Evolutionary conservation across 1,140 invertebrate species (phyloP).

Genomic region (Caenorhabditis brenneri): DNA sequence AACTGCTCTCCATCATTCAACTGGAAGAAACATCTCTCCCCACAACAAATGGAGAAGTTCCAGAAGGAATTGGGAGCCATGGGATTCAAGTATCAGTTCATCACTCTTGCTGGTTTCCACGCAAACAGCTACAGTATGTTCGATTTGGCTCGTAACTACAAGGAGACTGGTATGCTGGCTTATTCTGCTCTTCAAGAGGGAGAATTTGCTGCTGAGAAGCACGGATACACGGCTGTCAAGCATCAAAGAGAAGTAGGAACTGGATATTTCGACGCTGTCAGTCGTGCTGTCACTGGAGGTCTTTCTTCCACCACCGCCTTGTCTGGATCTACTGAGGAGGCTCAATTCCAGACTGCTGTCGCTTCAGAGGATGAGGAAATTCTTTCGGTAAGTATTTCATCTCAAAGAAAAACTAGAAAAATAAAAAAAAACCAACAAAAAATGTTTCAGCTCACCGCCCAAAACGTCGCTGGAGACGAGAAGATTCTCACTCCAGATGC

Average conservation of each 20-base stretch:
- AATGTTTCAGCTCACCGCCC: constrained; percentile 64
- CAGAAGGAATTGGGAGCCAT: constrained; percentile 71
- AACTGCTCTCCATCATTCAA: constrained; percentile 72
- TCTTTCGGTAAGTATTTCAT: constrained; percentile 56
- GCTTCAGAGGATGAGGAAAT: constrained; percentile 70
- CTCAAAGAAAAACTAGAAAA: background rate
- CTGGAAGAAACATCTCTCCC: constrained; percentile 71
- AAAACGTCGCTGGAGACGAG: constrained; percentile 63
- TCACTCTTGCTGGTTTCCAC: constrained; percentile 72
- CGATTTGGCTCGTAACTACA: constrained; percentile 71
- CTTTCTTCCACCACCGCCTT: constrained; percentile 70
- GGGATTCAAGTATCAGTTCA: constrained; percentile 73
- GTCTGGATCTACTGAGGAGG: constrained; percentile 72
- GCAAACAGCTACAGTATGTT: constrained; percentile 71
- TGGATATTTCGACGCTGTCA: constrained; percentile 71
- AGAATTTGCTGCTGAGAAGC: constrained; percentile 70
- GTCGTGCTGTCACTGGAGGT: constrained; percentile 69
- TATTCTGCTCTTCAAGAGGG: constrained; percentile 71
- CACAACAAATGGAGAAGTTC: constrained; percentile 71
- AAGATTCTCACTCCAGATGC: constrained; percentile 70
- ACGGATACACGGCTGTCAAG: constrained; percentile 72
- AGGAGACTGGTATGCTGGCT: constrained; percentile 70
- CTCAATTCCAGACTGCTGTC: constrained; percentile 70
- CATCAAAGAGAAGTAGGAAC: constrained; percentile 72
- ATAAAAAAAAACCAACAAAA: background rate